Base-by-base conservation (phyloP, 2,888 invertebrate species). In the Torymus aiolomorphi region DNA sequence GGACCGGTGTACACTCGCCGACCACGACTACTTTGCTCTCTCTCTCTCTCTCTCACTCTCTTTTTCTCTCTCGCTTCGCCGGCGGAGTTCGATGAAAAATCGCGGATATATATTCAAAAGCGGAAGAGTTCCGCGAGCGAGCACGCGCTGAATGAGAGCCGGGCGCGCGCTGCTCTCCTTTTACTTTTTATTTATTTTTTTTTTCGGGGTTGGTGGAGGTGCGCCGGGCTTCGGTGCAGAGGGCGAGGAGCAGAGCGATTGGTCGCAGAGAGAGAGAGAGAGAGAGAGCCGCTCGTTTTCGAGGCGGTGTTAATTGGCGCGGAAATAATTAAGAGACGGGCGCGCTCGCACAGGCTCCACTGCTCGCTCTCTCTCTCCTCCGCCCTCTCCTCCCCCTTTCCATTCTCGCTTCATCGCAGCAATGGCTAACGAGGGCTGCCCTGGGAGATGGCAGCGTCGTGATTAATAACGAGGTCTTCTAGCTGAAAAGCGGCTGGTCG, bases 401-500 rank as follows among this genome's bases (percentile, higher is more conserved):
- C 52, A 59, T 71, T 71, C 42, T 42, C 71, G 63, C 59, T 59
- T 77, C 57, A 57, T 66, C 71, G 65, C 67, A 42, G 81, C 84
- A 81, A 83, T 83, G 84, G 86, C 85, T 88, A 88, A 89, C 88
- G 87, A 89, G 88, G 84, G 86, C 57, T 86, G 85, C 86, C 84
- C 85, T 84, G 87, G 87, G 87, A 89, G 87, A 88, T 88, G 87
- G 87, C 86, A 88, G 86, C 86, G 85, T 85, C 86, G 87, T 87
- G 88, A 89, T 89, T 89, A 88, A 89, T 89, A 88, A 89, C 88
- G 86, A 87, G 86, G 86, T 88, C 87, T 86, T 87, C 86, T 85
- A 57, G 67, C 57, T 86, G 84, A 85, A 83, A 87, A 87, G 85
- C 86, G 83, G 83, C 84, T 82, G 83, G 5, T 42, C 8, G 42